Evolutionary conservation across 2,888 invertebrate species (phyloP).

Genomic region (Lasioglossum calceatum): DNA sequence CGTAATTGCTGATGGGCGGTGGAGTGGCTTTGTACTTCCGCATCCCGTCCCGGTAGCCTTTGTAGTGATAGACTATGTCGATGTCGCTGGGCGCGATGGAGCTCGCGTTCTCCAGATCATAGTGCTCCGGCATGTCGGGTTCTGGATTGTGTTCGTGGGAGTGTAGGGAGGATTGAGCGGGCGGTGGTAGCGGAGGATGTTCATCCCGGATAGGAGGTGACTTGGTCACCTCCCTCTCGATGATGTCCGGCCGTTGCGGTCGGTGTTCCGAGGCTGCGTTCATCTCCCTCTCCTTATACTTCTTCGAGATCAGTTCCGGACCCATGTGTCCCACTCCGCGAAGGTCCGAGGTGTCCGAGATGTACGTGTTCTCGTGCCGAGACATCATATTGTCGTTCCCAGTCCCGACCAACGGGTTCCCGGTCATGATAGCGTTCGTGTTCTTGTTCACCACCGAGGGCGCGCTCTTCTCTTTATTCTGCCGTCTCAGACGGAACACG

Average conservation of each 20-base stretch:
- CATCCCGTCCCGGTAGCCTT: slow-evolving; percentile 95
- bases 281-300: slow-evolving; percentile 94
- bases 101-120: slow-evolving; percentile 98
- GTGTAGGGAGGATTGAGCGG: slow-evolving; percentile 89
- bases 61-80: slow-evolving; percentile 98
- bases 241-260: slow-evolving; percentile 94
- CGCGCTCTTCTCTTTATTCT: slow-evolving; percentile 93
- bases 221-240: slow-evolving; percentile 95
- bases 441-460: slow-evolving; percentile 91
- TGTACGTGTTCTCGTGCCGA: slow-evolving; percentile 88
- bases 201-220: slow-evolving; percentile 93
- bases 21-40: slow-evolving; percentile 95
- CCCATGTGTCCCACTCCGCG: slow-evolving; percentile 91
- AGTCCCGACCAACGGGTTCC: slow-evolving; percentile 88
- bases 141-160: slow-evolving; percentile 90
- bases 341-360: slow-evolving; percentile 88
- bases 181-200: slow-evolving; percentile 92
- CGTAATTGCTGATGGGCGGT: slow-evolving; percentile 91
- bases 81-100: slow-evolving; percentile 99
- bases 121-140: slow-evolving; percentile 95
- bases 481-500: slow-evolving; percentile 95
- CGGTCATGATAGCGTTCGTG: slow-evolving; percentile 90
- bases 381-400: slow-evolving; percentile 90
- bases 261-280: slow-evolving; percentile 83
- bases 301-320: slow-evolving; percentile 94